Evolutionary conservation across 2,797 vertebrate species (phyloP).

Genomic region (Phoxinus dragarum): DNA sequence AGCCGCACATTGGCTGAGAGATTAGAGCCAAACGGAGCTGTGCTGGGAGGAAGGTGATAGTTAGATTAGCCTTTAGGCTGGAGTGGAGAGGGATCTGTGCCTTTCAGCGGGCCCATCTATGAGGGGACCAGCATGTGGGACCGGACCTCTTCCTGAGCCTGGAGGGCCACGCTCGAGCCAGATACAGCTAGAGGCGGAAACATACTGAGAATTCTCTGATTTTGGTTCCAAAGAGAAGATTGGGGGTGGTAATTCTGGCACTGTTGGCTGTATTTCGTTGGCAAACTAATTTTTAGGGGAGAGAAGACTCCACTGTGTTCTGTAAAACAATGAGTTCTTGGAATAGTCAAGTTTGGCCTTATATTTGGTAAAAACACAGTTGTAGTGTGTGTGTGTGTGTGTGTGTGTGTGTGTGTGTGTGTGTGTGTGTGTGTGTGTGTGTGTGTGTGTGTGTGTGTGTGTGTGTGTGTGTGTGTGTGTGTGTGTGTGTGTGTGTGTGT

Average conservation of each 20-base stretch:
- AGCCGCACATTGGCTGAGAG: slow-evolving; percentile 64
- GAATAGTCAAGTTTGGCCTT: neutral
- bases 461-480: too few species aligned
- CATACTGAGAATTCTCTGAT: neutral
- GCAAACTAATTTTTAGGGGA: neutral
- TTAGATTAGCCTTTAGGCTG: slow-evolving; percentile 48
- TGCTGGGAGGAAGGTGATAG: slow-evolving; percentile 70
- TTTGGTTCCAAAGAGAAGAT: slow-evolving; percentile 26
- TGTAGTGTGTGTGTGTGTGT: too few species aligned
- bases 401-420: too few species aligned
- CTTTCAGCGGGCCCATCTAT: slow-evolving; percentile 12
- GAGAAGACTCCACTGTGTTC: neutral
- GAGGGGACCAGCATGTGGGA: slow-evolving; percentile 14
- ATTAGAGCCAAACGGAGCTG: slow-evolving; percentile 63
- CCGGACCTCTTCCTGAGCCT: slow-evolving; percentile 25
- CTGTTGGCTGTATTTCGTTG: neutral
- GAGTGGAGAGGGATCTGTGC: slow-evolving; percentile 24
- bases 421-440: too few species aligned
- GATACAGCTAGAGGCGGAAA: slow-evolving; percentile 29
- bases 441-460: too few species aligned
- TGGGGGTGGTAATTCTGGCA: slow-evolving; percentile 6
- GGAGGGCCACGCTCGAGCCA: neutral
- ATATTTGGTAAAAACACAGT: too few species aligned
- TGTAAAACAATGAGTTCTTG: neutral
- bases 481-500: too few species aligned